Base-by-base conservation (phyloP, 2,888 invertebrate genomes). In the Marasmarcha lunaedactyla region DNA sequence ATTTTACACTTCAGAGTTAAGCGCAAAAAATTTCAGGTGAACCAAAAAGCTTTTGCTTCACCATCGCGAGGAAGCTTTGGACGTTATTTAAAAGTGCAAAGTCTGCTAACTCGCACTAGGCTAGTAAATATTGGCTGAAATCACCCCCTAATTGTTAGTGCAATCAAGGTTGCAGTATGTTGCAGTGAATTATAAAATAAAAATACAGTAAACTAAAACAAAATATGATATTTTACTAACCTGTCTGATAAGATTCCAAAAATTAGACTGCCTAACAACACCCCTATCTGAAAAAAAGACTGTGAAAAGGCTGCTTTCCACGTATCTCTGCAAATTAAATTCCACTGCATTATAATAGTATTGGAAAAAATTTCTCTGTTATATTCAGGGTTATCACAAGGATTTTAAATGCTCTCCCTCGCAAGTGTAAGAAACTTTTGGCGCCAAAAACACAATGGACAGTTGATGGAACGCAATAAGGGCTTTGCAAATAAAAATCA, bases 281-380 rank as follows among this genome's bases (percentile, higher is more conserved):
- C 88, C 35, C 92, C 92, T 47, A 89, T 71, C 88, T 92, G 92
- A 42, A 90, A 89, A 39, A 90, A 67, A 13, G 88, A 89, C 70
- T 92, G 92, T 1, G 88, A 88, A 13, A 91, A 69, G 56, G 89
- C 89, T 26, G 88, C 87, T 42, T 90, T 68, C 67, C 88, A 87
- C 2, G 79, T 69, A 14, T 79, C 81, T 25, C 85, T 76, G 59
- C 92, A 92, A 13, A 91, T 89, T 43, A 93, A 72, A 59, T 89
- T 83, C 90, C 90, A 93, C 85, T 92, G 88, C 1, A 86, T 89
- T 25, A 88, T 78, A 34, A 92, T 89, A 0, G 91, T 92, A 50
- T 87, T 86, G 2, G 79, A 67, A 57, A 91, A 92, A 35, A 87
- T 55, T 25, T 79, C 83, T 49, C 69, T 87, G 55, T 91, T 85